Base-by-base conservation (phyloP, 2,797 vertebrate species). In the Calcarius lapponicus region DNA sequence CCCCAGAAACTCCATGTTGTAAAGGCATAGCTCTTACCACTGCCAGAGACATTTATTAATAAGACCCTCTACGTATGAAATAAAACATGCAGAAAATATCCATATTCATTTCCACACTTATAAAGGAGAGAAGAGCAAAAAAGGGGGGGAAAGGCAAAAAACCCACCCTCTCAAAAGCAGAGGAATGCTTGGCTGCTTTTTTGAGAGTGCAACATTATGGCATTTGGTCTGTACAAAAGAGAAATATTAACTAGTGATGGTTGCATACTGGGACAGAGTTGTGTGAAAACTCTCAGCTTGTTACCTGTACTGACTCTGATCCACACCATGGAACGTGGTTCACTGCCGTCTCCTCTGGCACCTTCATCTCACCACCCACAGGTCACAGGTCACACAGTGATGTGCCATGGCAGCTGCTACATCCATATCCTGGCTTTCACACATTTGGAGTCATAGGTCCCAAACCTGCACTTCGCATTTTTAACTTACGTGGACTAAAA, bases 131-230 rank as follows among this genome's bases (percentile, higher is more conserved):
- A 45, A 38, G 21, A 32, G 5, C 7, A 16, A 21, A 45, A 19
- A 8, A 0, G 1, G 4, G 3, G 0, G 2, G 15, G 20, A 1
- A 24, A 25, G 10, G n/a, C 24, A 58, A 36, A 25, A 58, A 36
- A 6, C 4, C 17, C 16, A 29, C 5, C 25, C 15, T 8, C 9
- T 40, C 16, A 24, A 79, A 74, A 66, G 22, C 29, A 81, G 40
- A 79, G 18, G 29, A 88, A 54, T 6, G 13, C 8, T 40, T 75
- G 19, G 22, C 29, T 60, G 26, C 14, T n/a, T 66, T 86, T 90
- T 36, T 71, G 20, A 61, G 75, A 47, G 34, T 5, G 6, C 32
- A 72, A 38, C 51, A 72, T 10, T 34, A n/a, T 28, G 65, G 28
- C 14, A 32, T 34, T 71, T 69, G 34, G 36, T 69, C 45, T 43